Percentiles rank a stretch among this genome's conserved stretches.
Evolutionary conservation across 2,797 vertebrate genomes (phyloP).

Genomic region (Diplodus sargus): DNA sequence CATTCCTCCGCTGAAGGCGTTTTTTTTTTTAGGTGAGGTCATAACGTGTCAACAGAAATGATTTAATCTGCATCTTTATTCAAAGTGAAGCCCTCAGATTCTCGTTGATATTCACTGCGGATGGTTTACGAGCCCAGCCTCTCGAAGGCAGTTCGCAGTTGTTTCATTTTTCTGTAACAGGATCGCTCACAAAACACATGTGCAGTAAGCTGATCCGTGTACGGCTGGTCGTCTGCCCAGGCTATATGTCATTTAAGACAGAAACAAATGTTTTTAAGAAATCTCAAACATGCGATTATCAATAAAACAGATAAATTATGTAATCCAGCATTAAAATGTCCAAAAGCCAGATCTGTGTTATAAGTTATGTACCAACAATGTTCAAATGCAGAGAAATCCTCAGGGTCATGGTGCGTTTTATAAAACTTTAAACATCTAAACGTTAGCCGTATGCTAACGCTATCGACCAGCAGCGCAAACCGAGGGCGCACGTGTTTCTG

Average conservation of each 20-base stretch:
- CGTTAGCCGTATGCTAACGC: too few species aligned
- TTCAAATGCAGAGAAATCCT: too few species aligned
- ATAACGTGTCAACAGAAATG: not conserved
- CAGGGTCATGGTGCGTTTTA: too few species aligned
- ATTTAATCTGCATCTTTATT: slow-evolving; percentile 23
- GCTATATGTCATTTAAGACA: not conserved
- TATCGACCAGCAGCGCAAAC: too few species aligned
- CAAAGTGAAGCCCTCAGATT: slow-evolving; percentile 3
- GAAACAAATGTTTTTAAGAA: not conserved
- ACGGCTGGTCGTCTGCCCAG: not conserved
- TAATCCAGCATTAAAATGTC: too few species aligned
- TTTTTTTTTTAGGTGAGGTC: not conserved
- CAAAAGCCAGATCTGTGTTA: too few species aligned
- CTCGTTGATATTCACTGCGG: not conserved
- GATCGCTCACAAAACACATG: slow-evolving; percentile 4
- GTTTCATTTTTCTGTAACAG: slow-evolving; percentile 2
- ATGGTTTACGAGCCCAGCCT: not conserved
- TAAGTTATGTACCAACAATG: too few species aligned
- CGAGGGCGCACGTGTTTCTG: too few species aligned
- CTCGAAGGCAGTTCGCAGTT: not conserved
- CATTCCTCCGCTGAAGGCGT: not conserved
- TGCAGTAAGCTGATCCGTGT: not conserved
- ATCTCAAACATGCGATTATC: slow-evolving; percentile 1
- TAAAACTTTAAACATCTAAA: too few species aligned
- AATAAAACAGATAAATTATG: too few species aligned